Evolutionary conservation across 1,140 invertebrate species (phyloP), one percentile per base, ranked within the genome.

Genomic region (Dolichoris vasculosae): DNA sequence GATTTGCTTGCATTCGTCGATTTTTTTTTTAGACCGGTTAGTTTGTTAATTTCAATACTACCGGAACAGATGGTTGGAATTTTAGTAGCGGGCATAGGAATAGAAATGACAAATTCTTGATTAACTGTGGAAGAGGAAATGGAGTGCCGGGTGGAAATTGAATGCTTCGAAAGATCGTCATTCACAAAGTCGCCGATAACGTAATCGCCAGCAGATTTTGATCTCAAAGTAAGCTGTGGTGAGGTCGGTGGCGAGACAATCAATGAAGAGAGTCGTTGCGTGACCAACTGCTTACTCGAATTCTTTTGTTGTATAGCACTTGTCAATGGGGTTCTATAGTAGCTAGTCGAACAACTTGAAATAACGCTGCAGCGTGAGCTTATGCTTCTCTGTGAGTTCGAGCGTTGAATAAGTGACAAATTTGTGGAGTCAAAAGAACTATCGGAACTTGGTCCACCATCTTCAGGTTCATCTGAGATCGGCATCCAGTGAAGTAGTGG

Each of bases 401-500:
- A 92, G 84, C 89, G 91, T 69, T 87, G 93, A 0, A 86, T 86
- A 0, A 64, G 64, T 8, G 48, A 48, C 15, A 83, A 20, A 17
- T 1, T 73, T 84, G 91, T 89, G 87, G 88, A 92, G 48, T 89
- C 90, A 77, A 90, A 88, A 11, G 92, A 93, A 30, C 90, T 90
- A 6, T 90, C 89, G 0, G 92, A 92, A 55, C 90, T 92, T 9
- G 91, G 89, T 23, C 90, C 89, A 6, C 89, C 90, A 11, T 89
- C 91, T 9, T 87, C 88, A 0, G 84, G 83, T 0, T 92, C 90
- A 1, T 92, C 91, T 11, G 88, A 89, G 0, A 92, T 90, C 26
- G 94, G 94, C n/a, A 93, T 90, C 94, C 94, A 95, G 63, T 94
- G 92, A 38, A 92, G 89, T n/a, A 94, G 87, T 17, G 94, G 94